Base-by-base conservation (phyloP, 2,113 vertebrate species). In the Maccullochella peelii region DNA sequence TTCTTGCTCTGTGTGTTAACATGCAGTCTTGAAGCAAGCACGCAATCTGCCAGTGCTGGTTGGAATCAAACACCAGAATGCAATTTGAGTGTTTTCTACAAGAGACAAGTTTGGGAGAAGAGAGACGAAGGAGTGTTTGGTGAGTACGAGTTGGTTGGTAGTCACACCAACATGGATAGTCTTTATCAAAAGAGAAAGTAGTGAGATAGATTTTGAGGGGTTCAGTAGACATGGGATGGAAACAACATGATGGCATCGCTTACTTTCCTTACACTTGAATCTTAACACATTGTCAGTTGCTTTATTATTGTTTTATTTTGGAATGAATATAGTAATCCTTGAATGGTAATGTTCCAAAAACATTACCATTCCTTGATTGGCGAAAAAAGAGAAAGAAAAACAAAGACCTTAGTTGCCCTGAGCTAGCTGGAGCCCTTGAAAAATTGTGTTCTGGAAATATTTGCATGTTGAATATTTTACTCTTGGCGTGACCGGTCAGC, bases 21-120 rank as follows among this genome's bases (percentile, higher is more conserved):
- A 87, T 54, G 71, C 38, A 50, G 61, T 73, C 70, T 85, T 40
- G 61, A 63, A 84, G 73, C 57, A 50, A 63, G 54, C 71, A 52
- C 58, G 63, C 30, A 59, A 59, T 85, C 61, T 76, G 77, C 67
- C 80, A 77, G 23, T 11, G 12, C 74, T 66, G 47, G 21, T 50
- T 42, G 33, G 67, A 83, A 77, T 88, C 54, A 83, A 82, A 82
- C 25, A 55, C 73, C 42, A 33, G 58, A 88, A 72, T 70, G 74
- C 10, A 30, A 55, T 78, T 75, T 66, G 30, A 76, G 57, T 30
- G 10, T 65, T 86, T 68, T 68, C 66, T 59, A 36, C 18, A 68
- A 62, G 15, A 63, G 42, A 38, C 14, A 50, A 47, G 18, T 38
- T 61, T 15, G 38, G 3, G 8, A 47, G 21, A 61, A 15, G 30